A percentile compares a stretch with the other conserved stretches of the same genome.
phyloP scores from a whole-genome alignment of 2,888 invertebrate genomes.

The Perdita meconis region DNA sequence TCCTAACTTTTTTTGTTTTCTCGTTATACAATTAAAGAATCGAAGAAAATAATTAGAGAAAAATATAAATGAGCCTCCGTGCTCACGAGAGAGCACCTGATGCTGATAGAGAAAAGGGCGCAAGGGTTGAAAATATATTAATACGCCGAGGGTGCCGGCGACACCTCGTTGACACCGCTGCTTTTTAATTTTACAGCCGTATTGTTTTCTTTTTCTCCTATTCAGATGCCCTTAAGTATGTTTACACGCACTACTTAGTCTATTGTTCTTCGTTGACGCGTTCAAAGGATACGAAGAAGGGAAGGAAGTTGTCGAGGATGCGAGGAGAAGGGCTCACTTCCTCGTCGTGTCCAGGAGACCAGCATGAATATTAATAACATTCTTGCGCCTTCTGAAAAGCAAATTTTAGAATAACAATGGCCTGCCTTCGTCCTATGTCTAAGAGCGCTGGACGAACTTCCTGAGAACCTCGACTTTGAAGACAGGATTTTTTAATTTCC shows the following conservation, averaged over 20 bases:
- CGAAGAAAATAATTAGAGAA: too few species aligned
- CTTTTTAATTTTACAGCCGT: conserved; percentile 47
- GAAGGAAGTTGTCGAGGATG: conserved; percentile 3
- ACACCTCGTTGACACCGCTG: conserved; percentile 55
- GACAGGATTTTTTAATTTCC: conserved; percentile 21
- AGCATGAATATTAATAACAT: conserved; percentile 54
- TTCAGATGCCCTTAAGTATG: conserved; percentile 44
- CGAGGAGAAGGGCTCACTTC: not conserved
- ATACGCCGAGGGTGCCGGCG: conserved; percentile 35
- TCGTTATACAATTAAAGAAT: too few species aligned
- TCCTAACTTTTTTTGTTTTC: too few species aligned
- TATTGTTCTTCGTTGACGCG: conserved; percentile 42
- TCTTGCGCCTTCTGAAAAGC: conserved; percentile 6
- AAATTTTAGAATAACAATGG: conserved; percentile 42
- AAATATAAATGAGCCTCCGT: too few species aligned
- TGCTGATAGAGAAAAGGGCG: not conserved
- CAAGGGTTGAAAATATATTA: conserved; percentile 15
- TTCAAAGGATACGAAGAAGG: conserved; percentile 12
- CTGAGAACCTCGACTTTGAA: conserved; percentile 9
- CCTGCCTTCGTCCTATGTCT: not conserved
- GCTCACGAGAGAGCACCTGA: not conserved
- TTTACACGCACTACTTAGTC: conserved; percentile 57
- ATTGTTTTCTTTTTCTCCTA: conserved; percentile 1
- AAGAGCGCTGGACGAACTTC: not conserved
- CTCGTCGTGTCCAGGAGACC: not conserved